Base-by-base conservation (phyloP, 2,888 invertebrate genomes). In the Scaptomyza caliginosa region DNA sequence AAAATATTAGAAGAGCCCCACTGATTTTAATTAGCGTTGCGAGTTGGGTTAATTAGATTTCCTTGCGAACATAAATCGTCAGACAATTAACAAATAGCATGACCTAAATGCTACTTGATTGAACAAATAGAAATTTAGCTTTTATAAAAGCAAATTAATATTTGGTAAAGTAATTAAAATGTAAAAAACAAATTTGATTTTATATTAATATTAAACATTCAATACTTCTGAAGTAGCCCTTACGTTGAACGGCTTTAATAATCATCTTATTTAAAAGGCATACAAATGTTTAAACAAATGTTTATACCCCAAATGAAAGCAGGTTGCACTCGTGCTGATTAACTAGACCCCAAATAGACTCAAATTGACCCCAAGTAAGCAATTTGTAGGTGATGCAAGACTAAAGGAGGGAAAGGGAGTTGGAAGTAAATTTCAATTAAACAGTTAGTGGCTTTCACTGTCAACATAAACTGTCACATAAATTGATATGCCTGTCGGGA, bases 361-460 rank as follows among this genome's bases (percentile, higher is more conserved):
- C 40, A 30, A 58, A 30, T 21, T 32, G 30, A 58, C 30, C 39
- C 26, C 16, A 30, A 23, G 8, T n/a, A 17, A 21, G 43, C 17
- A 11, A 32, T 17, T 30, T 8, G 16, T 16, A 16, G 16, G 11
- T 34, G 16, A 4, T 24, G 52, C 39, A 3, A 6, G 19, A 13
- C 32, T 16, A 10, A 10, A 8, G 24, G 4, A 1, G 28, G 3
- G 7, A 3, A 0, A 8, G 34, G 30, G 36, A 49, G 13, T 16
- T 36, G 16, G 39, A 57, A 64, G 75, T 78, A 67, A 78, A 70
- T 82, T 82, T 66, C 67, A 86, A 86, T 75, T 79, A 86, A 83
- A 76, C 77, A 66, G 65, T 76, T 86, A 67, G 77, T 71, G 72
- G 84, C 58, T 86, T 86, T 67, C 28, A 30, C 63, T 79, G 79